A percentile compares a stretch with the other conserved stretches of the same genome.
phyloP scores from a whole-genome alignment of 2,797 vertebrate genomes.

The Cyprinodon diabolis region DNA sequence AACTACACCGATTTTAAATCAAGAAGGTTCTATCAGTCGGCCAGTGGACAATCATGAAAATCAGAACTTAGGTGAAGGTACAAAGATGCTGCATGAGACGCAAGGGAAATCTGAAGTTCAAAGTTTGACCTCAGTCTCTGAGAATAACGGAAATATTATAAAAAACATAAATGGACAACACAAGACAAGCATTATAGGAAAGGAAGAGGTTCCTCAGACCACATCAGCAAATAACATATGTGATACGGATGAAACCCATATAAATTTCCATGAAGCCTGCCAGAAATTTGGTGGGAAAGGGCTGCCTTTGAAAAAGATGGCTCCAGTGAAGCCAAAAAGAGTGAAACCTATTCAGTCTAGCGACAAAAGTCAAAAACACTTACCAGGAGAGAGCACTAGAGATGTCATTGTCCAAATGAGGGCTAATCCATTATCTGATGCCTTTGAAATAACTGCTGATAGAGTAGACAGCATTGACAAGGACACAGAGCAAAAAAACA shows the following conservation, averaged over 20 bases:
- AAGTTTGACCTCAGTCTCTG: neutral
- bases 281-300: slow-evolving; percentile 68
- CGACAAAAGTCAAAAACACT: slow-evolving; percentile 28
- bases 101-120: slow-evolving; percentile 25
- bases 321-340: slow-evolving; percentile 78
- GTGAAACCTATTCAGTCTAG: slow-evolving; percentile 66
- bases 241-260: slow-evolving; percentile 52
- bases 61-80: slow-evolving; percentile 42
- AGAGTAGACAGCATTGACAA: slow-evolving; percentile 18
- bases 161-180: slow-evolving; percentile 31
- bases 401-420: slow-evolving; percentile 23
- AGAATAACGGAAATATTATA: slow-evolving; percentile 17
- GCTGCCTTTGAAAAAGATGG: slow-evolving; percentile 33
- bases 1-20: slow-evolving; percentile 43
- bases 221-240: slow-evolving; percentile 16
- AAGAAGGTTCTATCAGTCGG: slow-evolving; percentile 24
- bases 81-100: slow-evolving; percentile 61
- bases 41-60: slow-evolving; percentile 24
- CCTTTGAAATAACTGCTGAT: slow-evolving; percentile 31
- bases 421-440: slow-evolving; percentile 5
- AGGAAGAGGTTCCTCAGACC: slow-evolving; percentile 42
- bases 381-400: slow-evolving; percentile 7
- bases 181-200: slow-evolving; percentile 23
- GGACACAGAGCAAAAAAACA: slow-evolving; percentile 39
- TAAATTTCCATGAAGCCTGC: slow-evolving; percentile 63